Base-by-base conservation (phyloP, 2,888 invertebrate species). In the Oscheius sp. region DNA sequence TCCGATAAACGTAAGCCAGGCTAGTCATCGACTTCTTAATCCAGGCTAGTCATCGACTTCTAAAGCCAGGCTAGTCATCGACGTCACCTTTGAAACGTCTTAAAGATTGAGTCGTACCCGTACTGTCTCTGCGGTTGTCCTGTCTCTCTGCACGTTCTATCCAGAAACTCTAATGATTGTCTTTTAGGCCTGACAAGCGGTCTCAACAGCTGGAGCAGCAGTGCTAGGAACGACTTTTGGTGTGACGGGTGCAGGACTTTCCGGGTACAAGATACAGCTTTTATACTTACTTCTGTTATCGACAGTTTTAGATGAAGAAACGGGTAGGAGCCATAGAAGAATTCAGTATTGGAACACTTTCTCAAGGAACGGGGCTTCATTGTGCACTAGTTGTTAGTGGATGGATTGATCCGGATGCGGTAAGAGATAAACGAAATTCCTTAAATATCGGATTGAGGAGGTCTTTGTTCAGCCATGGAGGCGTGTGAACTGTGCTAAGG, bases 271-370 rank as follows among this genome's bases (percentile, higher is more conserved):
- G 73, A 74, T 79, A n/a, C n/a, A 70, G 2, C n/a, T 21, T 7
- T 7, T 63, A n/a, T 7, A 5, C 10, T 42, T 21, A 21, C 21
- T 11, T 53, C 53, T 51, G 32, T 21, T n/a, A 66, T 29, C 63
- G 13, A 37, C 63, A 2, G 35, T 47, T 70, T 47, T 35, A 93
- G 89, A 93, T 93, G 93, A 92, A 93, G 79, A 92, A 92, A 85
- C 90, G 93, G 63, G 92, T 93, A 29, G 93, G 93, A 33, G 92
- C 92, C 76, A 91, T 93, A 53, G 93, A 93, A 87, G 93, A 93
- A 89, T 93, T 93, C 89, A 90, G 90, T 63, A 92, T 93, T 84
- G 92, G 92, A 77, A 91, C 91, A 35, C 85, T 93, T 58, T 90
- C 79, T 5, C 80, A 85, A 7, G 86, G 84, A 4, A 74, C 79